Evolutionary conservation across 2,797 vertebrate genomes (phyloP), one percentile per base, ranked within the genome.

Genomic region (Lacerta viridis): DNA sequence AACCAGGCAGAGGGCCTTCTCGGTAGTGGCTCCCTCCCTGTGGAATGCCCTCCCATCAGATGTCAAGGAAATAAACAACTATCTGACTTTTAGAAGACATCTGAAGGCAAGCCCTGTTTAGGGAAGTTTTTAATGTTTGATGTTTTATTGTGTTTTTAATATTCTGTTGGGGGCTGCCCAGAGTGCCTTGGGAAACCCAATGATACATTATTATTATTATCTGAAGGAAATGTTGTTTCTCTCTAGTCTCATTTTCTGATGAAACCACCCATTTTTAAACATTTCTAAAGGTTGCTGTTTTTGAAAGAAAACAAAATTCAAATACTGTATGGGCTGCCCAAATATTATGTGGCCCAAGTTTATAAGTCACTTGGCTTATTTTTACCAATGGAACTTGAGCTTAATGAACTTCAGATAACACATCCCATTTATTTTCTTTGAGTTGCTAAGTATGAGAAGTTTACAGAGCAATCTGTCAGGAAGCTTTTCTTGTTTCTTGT

Each of bases 321-420:
- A 17, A 13, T 6, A 27, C 80, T 13, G 27, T 7, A 81, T 71
- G 8, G 29, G 25, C 55, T 18, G 1, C 41, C 29, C 77, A 77
- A 76, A 46, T 71, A 41, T 77, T 85, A 66, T 25, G 27, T 33
- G 36, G 17, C 33, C 10, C 11, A 18, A 25, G 4, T 1, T 85
- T 77, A 64, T 36, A 85, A 64, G 55, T 76, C 33, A 39, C 39
- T 33, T 68, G 33, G 25, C 69, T 80, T 80, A 80, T 72, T 87
- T 87, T 87, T 59, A 43, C 46, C 43, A 80, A 43, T 80, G 66
- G 36, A 80, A 87, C 50, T n/a, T 72, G 68, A 80, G 36, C 50
- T 84, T 17, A 43, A n/a, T 80, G 85, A 59, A 80, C 79, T 72
- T 66, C 85, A 71, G 68, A 59, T 79, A 80, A 71, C 77, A 86